These are phyloP conservation scores for Neodiprion lecontei DNA, from an alignment of 1,140 invertebrate species.

Conservation along the genomic window DNA sequence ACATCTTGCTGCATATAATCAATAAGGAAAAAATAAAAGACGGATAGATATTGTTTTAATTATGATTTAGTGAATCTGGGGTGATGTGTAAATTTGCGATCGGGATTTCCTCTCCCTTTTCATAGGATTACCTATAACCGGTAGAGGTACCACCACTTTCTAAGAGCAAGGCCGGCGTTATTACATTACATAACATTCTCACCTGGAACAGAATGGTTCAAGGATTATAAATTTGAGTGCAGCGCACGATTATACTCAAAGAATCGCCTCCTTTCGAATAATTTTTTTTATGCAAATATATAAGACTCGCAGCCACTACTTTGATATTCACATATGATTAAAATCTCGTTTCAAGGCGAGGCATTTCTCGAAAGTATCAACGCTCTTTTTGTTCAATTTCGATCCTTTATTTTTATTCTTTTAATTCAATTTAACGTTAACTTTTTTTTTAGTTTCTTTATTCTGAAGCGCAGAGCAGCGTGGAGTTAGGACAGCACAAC, in stretches of 20 bases:
- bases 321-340: too few species aligned
- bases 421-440: background rate
- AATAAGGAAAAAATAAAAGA: too few species aligned
- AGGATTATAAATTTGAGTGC: background rate
- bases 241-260: background rate
- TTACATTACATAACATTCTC: background rate
- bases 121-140: background rate
- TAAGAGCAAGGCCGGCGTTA: constrained; percentile 1
- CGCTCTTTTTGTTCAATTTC: too few species aligned
- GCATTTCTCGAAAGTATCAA: too few species aligned
- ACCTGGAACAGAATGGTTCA: background rate
- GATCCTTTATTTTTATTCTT: background rate
- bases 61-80: background rate
- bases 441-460: background rate
- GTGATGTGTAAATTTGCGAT: background rate
- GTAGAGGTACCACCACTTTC: background rate
- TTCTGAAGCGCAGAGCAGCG: background rate
- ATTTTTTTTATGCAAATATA: background rate
- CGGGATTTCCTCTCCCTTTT: background rate
- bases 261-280: background rate
- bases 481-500: background rate
- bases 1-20: too few species aligned
- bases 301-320: too few species aligned
- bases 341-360: too few species aligned
- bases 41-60: background rate